A percentile compares a stretch with the other conserved stretches of the same genome.
Evolutionary conservation across 1,140 invertebrate genomes (phyloP).

Genomic region (Eubasilissa regina): DNA sequence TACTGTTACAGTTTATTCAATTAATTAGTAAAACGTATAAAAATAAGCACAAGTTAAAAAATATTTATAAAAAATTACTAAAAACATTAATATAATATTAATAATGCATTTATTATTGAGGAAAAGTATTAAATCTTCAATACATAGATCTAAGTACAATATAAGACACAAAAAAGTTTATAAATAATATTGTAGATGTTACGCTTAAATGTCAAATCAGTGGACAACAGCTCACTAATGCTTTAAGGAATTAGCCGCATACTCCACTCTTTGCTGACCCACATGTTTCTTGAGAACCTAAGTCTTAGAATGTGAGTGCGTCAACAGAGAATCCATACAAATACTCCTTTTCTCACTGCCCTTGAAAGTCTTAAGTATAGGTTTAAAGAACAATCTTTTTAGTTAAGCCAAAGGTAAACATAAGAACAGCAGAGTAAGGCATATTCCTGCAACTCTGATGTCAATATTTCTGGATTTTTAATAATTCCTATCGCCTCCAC

Average conservation of each 20-base stretch:
- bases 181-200: not conserved
- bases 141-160: not conserved
- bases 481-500: too few relatives aligned
- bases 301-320: not conserved
- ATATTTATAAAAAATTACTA: not conserved
- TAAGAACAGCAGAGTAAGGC: too few relatives aligned
- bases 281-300: constrained; percentile 2
- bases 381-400: too few relatives aligned
- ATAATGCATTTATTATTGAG: not conserved
- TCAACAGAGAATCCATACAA: constrained; percentile 7
- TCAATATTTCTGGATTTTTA: not conserved
- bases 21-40: constrained; percentile 4
- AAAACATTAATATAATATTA: not conserved
- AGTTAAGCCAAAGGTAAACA: too few relatives aligned
- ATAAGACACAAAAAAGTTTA: not conserved
- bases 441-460: not conserved
- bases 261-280: not conserved
- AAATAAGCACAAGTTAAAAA: not conserved
- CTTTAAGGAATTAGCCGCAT: not conserved
- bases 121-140: not conserved
- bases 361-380: not conserved
- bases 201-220: constrained; percentile 10
- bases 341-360: not conserved
- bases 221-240: not conserved
- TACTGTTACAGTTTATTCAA: too few relatives aligned